phyloP scores from a whole-genome alignment of 2,113 vertebrate genomes.

The Vombatus ursinus region DNA sequence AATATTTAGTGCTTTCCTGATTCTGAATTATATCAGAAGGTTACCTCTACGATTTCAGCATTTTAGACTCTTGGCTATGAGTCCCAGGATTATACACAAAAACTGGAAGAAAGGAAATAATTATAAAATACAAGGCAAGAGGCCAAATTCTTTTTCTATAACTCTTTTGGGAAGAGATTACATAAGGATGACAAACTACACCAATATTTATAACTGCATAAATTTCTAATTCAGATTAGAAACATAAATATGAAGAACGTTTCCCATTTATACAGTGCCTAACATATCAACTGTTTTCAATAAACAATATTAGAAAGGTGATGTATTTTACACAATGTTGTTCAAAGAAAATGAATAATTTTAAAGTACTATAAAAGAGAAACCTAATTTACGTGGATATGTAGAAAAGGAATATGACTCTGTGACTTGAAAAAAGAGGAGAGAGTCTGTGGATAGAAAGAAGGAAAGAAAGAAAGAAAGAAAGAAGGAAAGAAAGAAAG shows the following conservation, averaged over 20 bases:
- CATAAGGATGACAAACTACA: conserved; percentile 63
- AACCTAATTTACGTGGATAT: conserved; percentile 60
- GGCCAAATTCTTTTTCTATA: conserved; percentile 38
- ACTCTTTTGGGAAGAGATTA: conserved; percentile 47
- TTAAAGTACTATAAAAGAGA: conserved; percentile 52
- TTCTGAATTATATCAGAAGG: not conserved
- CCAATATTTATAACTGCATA: conserved; percentile 60
- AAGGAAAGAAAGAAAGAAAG: not conserved
- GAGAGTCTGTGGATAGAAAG: not conserved
- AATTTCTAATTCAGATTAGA: conserved; percentile 69
- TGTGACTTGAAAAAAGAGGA: not conserved
- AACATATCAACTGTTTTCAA: conserved; percentile 57
- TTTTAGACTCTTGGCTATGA: not conserved
- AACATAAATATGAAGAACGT: conserved; percentile 74
- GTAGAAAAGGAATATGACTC: conserved; percentile 1
- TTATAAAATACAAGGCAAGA: conserved; percentile 35
- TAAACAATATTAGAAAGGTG: conserved; percentile 68
- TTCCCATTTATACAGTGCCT: conserved; percentile 59
- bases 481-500: not conserved
- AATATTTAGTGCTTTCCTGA: not conserved
- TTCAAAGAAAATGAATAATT: conserved; percentile 73
- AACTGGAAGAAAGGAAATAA: conserved; percentile 48
- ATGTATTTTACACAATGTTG: conserved; percentile 71
- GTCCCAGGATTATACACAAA: not conserved
- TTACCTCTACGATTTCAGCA: not conserved